Conservation (phyloP, 53 echinoderm and acorn worm genomes). For the Henricia sp. region DNA sequence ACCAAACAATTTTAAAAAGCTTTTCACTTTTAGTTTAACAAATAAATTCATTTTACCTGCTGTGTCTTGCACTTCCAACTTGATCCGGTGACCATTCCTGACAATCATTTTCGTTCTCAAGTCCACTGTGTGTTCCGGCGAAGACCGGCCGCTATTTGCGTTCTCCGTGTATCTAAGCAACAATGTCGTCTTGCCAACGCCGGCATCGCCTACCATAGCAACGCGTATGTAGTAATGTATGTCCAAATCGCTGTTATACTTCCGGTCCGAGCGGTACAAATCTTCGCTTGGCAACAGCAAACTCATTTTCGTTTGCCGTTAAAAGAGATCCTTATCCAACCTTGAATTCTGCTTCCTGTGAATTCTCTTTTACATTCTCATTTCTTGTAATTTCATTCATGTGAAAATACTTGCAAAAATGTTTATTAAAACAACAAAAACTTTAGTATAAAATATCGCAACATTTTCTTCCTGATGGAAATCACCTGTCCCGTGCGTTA, state of each 20-base stretch:
- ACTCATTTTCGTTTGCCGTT: too few relatives aligned
- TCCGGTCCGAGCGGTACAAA: background rate
- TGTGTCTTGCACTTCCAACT: constrained; percentile 86
- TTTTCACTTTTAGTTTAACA: background rate
- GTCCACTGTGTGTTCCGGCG: constrained; percentile 55
- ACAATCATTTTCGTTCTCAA: constrained; percentile 54
- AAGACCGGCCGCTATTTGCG: background rate
- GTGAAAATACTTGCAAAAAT: too few relatives aligned
- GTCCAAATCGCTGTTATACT: background rate
- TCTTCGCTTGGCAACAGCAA: too few relatives aligned
- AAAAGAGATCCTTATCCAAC: too few relatives aligned
- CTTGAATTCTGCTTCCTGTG: too few relatives aligned
- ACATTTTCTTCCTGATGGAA: too few relatives aligned
- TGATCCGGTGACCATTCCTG: constrained; percentile 69
- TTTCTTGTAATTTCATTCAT: too few relatives aligned
- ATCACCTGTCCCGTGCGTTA: too few relatives aligned
- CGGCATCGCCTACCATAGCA: constrained; percentile 82
- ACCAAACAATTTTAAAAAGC: background rate
- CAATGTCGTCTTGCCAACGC: constrained; percentile 85
- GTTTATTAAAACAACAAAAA: too few relatives aligned
- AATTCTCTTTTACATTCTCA: too few relatives aligned
- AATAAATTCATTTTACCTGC: constrained; percentile 65
- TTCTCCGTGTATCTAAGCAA: constrained; percentile 55
- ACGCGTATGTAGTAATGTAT: constrained; percentile 48
- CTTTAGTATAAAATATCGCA: too few relatives aligned